Evolutionary conservation across 1,140 invertebrate genomes (phyloP).

Genomic region (Mycetomoellerius zeteki): DNA sequence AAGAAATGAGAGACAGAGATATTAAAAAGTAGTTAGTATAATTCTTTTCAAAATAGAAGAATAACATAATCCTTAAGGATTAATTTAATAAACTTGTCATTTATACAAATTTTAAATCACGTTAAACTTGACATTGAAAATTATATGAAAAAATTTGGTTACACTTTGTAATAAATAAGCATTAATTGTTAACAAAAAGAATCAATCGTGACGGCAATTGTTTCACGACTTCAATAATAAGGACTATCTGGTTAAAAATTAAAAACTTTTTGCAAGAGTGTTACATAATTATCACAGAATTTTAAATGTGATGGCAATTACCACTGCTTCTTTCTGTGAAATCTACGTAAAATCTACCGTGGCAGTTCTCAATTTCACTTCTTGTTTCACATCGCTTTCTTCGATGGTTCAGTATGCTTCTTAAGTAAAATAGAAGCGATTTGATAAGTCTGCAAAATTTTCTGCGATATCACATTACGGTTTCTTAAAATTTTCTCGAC

Average conservation of each 20-base stretch:
- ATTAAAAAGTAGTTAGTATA: not conserved
- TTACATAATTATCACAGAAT: too few relatives aligned
- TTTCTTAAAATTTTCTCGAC: constrained; percentile 10
- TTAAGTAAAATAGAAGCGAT: not conserved
- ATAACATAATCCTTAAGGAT: not conserved
- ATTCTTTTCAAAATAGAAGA: not conserved
- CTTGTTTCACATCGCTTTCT: not conserved
- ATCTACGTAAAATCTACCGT: not conserved
- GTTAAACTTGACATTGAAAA: too few relatives aligned
- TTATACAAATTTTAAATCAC: too few relatives aligned
- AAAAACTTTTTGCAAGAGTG: too few relatives aligned
- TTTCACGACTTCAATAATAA: too few relatives aligned
- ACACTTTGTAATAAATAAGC: too few relatives aligned
- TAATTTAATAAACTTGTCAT: not conserved
- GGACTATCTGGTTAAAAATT: too few relatives aligned
- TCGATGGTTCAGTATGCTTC: not conserved
- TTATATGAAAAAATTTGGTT: too few relatives aligned
- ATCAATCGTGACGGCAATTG: too few relatives aligned
- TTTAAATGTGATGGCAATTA: too few relatives aligned
- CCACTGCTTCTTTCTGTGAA: not conserved
- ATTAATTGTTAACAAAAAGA: too few relatives aligned
- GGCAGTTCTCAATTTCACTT: not conserved
- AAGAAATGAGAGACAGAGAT: not conserved
- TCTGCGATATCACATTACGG: not conserved
- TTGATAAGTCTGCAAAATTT: not conserved